A percentile compares a stretch with the other conserved stretches of the same genome.
phyloP scores from a whole-genome alignment of 2,797 vertebrate genomes.

The Enteromius argenteus region DNA sequence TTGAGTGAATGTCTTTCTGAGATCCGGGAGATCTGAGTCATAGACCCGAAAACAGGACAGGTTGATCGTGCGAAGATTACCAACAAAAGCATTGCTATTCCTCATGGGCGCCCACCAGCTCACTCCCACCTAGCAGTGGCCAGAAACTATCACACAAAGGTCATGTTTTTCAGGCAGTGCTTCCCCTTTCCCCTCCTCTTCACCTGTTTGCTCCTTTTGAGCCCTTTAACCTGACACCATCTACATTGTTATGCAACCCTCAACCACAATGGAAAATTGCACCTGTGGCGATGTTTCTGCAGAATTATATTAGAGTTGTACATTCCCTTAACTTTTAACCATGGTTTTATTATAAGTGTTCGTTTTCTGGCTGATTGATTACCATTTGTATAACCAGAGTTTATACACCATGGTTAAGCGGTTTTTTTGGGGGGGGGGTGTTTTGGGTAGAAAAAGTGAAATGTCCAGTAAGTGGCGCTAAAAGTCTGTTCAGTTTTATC shows the following conservation, averaged over 20 bases:
- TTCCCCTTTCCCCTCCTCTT: slow-evolving; percentile 17
- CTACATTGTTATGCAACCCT: slow-evolving; percentile 23
- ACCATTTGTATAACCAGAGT: background rate
- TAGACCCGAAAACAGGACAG: slow-evolving; percentile 45
- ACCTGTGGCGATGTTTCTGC: background rate
- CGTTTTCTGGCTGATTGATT: background rate
- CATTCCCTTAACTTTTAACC: background rate
- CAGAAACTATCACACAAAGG: slow-evolving; percentile 58
- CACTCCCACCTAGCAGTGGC: slow-evolving; percentile 39
- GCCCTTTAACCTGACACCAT: slow-evolving; percentile 36
- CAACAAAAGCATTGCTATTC: slow-evolving; percentile 59
- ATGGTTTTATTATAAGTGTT: background rate
- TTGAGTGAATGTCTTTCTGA: slow-evolving; percentile 51
- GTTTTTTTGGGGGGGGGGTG: background rate
- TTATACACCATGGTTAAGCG: background rate
- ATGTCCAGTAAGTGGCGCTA: background rate
- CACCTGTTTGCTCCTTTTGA: slow-evolving; percentile 22
- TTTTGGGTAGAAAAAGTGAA: background rate
- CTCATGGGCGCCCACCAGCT: slow-evolving; percentile 22
- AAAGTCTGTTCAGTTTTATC: background rate
- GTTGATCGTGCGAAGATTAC: slow-evolving; percentile 54
- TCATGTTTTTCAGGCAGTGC: slow-evolving; percentile 50
- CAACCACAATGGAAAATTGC: background rate
- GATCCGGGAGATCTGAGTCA: slow-evolving; percentile 54
- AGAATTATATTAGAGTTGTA: background rate